A percentile compares a stretch with the other conserved stretches of the same genome.
Evolutionary conservation across 2,797 vertebrate species (phyloP).

Genomic region (Hypotaenidia philippensis): DNA sequence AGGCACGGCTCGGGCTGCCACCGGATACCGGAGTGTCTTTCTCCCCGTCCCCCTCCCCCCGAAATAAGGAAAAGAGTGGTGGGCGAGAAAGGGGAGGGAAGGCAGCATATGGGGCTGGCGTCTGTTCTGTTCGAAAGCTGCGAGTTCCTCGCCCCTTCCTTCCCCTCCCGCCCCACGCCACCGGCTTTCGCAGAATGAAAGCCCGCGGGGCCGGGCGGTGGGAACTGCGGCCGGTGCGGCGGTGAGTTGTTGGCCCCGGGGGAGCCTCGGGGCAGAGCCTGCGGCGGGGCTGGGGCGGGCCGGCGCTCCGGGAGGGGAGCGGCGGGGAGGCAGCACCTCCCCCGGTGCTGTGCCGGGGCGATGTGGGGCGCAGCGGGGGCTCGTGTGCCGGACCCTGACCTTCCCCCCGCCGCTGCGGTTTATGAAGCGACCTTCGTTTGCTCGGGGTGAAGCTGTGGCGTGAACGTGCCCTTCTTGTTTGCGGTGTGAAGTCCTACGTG

Average conservation of each 20-base stretch:
- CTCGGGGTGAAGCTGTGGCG: neutral
- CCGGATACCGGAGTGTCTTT: neutral
- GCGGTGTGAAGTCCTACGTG: neutral
- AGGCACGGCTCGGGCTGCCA: neutral
- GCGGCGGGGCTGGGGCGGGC: neutral
- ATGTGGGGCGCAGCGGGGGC: neutral
- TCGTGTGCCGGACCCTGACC: neutral
- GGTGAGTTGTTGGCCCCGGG: neutral
- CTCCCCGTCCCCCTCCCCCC: no score
- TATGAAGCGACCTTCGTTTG: neutral
- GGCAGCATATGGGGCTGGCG: neutral
- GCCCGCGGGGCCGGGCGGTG: slow-evolving; percentile 8
- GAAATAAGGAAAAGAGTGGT: neutral
- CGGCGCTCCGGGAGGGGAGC: neutral
- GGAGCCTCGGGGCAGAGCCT: neutral
- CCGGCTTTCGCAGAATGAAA: neutral
- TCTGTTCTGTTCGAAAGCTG: neutral
- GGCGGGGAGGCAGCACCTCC: neutral
- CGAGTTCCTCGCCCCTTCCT: neutral
- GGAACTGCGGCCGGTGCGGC: neutral
- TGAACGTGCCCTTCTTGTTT: neutral
- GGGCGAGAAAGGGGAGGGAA: neutral
- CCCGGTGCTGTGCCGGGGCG: neutral
- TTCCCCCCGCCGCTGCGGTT: neutral
- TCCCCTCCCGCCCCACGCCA: neutral